Percentiles rank a stretch among this genome's conserved stretches.
Conservation (phyloP, 2,113 vertebrate genomes). For the Siphamia tubifer region DNA sequence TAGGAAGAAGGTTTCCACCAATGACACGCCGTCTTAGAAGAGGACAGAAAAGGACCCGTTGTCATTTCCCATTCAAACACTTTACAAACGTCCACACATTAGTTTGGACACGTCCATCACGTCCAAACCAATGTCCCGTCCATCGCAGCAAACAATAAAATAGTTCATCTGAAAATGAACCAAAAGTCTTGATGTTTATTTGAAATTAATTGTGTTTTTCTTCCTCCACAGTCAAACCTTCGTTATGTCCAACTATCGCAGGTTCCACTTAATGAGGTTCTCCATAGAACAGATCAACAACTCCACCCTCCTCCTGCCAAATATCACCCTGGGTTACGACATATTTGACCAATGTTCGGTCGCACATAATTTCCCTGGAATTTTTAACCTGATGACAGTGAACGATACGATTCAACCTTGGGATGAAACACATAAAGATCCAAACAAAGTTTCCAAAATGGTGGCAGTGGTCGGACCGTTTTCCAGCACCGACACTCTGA, state of each 20-base stretch:
- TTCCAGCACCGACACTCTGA: constrained; percentile 53
- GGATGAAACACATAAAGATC: background rate
- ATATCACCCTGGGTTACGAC: constrained; percentile 84
- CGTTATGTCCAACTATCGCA: constrained; percentile 68
- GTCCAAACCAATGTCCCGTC: no score
- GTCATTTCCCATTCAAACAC: no score
- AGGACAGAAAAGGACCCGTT: no score
- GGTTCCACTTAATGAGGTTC: constrained; percentile 84
- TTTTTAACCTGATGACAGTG: constrained; percentile 62
- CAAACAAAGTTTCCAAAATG: constrained; percentile 32
- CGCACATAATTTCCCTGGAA: constrained; percentile 60
- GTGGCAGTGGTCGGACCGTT: constrained; percentile 79
- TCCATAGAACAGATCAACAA: constrained; percentile 87
- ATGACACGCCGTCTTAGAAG: no score
- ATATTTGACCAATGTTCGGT: constrained; percentile 83
- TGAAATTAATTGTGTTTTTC: background rate
- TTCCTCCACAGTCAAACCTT: constrained; percentile 59
- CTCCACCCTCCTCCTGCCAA: constrained; percentile 81
- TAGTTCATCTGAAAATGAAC: no score
- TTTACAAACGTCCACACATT: no score
- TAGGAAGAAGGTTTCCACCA: no score
- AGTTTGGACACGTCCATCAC: no score
- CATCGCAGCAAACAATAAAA: no score
- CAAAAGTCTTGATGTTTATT: background rate
- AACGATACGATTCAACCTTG: constrained; percentile 36